phyloP scores from a whole-genome alignment of 2,888 invertebrate genomes.

The Agrypnus murinus region DNA sequence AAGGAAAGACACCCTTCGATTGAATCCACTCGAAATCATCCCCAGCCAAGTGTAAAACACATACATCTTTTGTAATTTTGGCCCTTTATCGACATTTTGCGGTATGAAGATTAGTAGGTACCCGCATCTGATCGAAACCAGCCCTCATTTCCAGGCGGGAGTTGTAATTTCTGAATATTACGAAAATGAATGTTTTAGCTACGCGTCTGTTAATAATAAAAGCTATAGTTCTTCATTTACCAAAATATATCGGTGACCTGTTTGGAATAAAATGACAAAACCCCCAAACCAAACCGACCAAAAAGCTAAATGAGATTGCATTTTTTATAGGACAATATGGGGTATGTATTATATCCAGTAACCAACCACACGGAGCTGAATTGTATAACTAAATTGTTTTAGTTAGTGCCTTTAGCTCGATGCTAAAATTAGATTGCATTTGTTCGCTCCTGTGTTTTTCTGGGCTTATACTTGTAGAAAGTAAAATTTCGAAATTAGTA shows the following conservation, averaged over 20 bases:
- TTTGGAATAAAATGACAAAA: background rate
- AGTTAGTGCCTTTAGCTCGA: background rate
- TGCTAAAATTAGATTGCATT: background rate
- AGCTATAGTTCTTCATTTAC: background rate
- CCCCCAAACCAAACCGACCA: background rate
- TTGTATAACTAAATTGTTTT: background rate
- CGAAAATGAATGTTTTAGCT: background rate
- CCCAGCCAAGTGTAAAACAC: background rate
- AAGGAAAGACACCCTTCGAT: background rate
- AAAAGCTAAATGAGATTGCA: conserved; percentile 11
- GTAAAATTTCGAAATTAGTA: background rate
- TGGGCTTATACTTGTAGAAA: too few species aligned
- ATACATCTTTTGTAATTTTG: conserved; percentile 19
- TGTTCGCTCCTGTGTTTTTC: too few species aligned
- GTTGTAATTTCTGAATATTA: conserved; percentile 13
- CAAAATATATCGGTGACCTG: background rate
- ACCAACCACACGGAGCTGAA: too few species aligned
- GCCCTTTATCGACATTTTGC: conserved; percentile 18
- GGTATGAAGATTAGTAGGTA: conserved; percentile 12
- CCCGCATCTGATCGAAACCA: conserved; percentile 27
- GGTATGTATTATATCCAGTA: too few species aligned
- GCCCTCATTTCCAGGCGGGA: conserved; percentile 3
- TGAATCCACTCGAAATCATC: background rate
- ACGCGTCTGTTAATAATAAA: background rate
- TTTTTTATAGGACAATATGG: conserved; percentile 7